Base-by-base conservation (phyloP, 2,888 invertebrate genomes). In the Amphipoea oculea region DNA sequence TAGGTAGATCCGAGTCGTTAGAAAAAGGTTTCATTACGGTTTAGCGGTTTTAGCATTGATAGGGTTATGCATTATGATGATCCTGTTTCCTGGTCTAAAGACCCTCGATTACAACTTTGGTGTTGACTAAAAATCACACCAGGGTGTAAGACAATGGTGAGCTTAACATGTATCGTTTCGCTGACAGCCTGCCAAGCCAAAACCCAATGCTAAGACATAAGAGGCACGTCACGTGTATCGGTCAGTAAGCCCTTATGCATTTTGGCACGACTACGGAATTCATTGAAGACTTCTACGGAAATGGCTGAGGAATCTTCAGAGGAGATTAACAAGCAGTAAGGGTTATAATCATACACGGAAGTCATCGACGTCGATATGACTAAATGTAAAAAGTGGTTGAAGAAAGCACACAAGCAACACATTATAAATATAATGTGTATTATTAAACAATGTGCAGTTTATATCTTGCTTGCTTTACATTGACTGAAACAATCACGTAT, bases 361-460 rank as follows among this genome's bases (percentile, higher is more conserved):
- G 12, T 23, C 17, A 48, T 29, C 9, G 4, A 0, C n/a, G 66
- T 51, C 57, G 57, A 73, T 54, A 54, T 48, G 14, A 51, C 11
- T 65, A 63, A 78, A 82, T 45, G 29, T 65, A 65, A 82, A 65
- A 82, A 76, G 60, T 48, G 20, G 17, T 79, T 62, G 29, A 70
- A 82, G 82, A 75, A 81, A 85, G 40, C 20, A 70, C 51, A 75
- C 23, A 68, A 54, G 6, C 36, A 68, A 68, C 4, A n/a, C 40
- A 79, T 57, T 78, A 78, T 66, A 36, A 36, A 36, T 36, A 36
- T 36, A 57, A 69, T 74, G 40, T 76, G 51, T 83, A 69, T 79
- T 83, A 83, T 72, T 12, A 78, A 84, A 81, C 86, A 84, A 76
- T 76, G 36, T 73, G 36, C 12, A 67, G 75, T 80, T 75, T 79